Evolutionary conservation across 1,140 invertebrate species (phyloP), one percentile per base, ranked within the genome.

Genomic region (Drosophila sturtevanti): DNA sequence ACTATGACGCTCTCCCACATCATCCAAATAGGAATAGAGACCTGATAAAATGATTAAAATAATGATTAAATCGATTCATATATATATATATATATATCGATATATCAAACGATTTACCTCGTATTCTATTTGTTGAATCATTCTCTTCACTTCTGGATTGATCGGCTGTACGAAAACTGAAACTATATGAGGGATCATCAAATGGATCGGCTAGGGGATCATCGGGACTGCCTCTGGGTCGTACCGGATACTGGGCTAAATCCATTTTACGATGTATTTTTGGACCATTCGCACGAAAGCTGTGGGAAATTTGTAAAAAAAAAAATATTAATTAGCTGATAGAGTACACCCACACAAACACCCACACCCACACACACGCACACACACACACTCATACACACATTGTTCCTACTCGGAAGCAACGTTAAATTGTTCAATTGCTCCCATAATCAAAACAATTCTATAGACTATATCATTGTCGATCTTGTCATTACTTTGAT

Each of bases 161-260:
- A 4, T 94, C 95, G 12, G 93, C 91, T 0, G 95, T 95, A 61
- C 94, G 93, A 72, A 94, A 95, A 24, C 92, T 94, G 82, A 95
- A 96, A 22, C 93, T 93, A 79, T 96, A 96, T 66, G 94, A 95
- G 1, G 95, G 95, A 90, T 95, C 95, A 86, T 96, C 95, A 68
- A 93, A 95, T 11, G 95, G 95, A 90, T 96, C 95, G 76, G 94
- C 94, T 68, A 94, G 94, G 1, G 94, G 94, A 90, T 95, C 94
- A 71, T 95, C 95, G 41, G 80, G 93, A 93, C 62, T 94, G 3
- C 94, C 95, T 41, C 93, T 93, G 2, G 94, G 93, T 44, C 93
- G 92, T n/a, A 94, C 92, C 11, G 94, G 93, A 75, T 93, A 92
- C 91, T 95, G 95, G 62, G 94, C 94, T 56, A 95, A 90, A 72